A percentile compares a stretch with the other conserved stretches of the same genome.
Conservation (phyloP, 2,888 invertebrate genomes). For the Esperia sulphurella region DNA sequence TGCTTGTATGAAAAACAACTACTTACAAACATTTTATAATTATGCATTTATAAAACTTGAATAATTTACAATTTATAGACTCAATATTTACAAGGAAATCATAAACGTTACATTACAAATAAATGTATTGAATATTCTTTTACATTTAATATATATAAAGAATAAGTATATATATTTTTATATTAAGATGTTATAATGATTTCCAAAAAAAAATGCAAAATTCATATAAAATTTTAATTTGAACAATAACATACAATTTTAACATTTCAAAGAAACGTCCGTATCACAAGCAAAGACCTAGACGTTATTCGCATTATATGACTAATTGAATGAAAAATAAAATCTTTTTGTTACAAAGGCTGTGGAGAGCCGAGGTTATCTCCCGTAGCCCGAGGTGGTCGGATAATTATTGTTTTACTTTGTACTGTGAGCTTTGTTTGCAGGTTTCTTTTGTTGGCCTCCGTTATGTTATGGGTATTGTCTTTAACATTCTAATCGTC, state of each 20-base stretch:
- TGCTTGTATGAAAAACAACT: too few relatives aligned
- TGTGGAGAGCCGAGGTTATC: slow-evolving; percentile 30
- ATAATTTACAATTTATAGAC: too few relatives aligned
- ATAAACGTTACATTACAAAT: too few relatives aligned
- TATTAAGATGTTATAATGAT: too few relatives aligned
- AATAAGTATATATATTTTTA: too few relatives aligned
- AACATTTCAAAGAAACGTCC: slow-evolving; percentile 51
- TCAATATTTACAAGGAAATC: too few relatives aligned
- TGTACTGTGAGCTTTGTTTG: slow-evolving; percentile 50
- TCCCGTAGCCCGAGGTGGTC: slow-evolving; percentile 43
- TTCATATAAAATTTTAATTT: slow-evolving; percentile 8
- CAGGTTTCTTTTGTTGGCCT: slow-evolving; percentile 52
- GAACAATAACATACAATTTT: slow-evolving; percentile 30
- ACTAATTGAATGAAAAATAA: slow-evolving; percentile 61
- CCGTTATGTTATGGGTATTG: slow-evolving; percentile 37
- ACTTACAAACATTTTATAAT: too few relatives aligned
- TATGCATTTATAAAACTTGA: too few relatives aligned
- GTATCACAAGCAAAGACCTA: slow-evolving; percentile 39
- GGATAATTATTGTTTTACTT: slow-evolving; percentile 68
- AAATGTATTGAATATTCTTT: too few relatives aligned
- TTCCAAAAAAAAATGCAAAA: too few relatives aligned
- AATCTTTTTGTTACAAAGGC: slow-evolving; percentile 51
- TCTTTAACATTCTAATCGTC: slow-evolving; percentile 55
- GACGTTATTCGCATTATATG: slow-evolving; percentile 34
- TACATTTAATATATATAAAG: too few relatives aligned